phyloP scores from a whole-genome alignment of 2,113 vertebrate genomes.

The Gnathonemus echidnorhynchus region DNA sequence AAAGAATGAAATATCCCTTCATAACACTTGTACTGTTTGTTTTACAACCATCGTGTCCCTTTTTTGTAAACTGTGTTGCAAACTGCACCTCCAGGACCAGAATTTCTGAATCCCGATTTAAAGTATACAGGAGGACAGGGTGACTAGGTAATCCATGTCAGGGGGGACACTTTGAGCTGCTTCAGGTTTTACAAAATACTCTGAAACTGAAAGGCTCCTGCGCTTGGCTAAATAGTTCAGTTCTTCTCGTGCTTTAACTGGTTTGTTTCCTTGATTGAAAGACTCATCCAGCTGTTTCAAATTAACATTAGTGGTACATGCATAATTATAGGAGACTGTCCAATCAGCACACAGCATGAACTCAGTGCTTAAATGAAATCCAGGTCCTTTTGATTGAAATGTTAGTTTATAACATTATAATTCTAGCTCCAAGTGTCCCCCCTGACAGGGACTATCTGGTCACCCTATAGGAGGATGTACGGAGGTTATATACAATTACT shows the following conservation, averaged over 20 bases:
- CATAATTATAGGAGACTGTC: background rate
- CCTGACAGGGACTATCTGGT: background rate
- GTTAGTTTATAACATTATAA: background rate
- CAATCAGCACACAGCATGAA: background rate
- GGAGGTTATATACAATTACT: background rate
- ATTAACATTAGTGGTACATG: background rate
- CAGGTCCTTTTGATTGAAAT: background rate
- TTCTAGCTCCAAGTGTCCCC: background rate
- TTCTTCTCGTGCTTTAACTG: background rate
- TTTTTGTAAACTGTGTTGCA: background rate
- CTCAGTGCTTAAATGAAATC: background rate
- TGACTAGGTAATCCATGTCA: background rate
- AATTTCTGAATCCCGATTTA: background rate
- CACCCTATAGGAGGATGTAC: background rate
- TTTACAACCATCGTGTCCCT: background rate
- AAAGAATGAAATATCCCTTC: constrained; percentile 2
- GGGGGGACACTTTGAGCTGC: background rate
- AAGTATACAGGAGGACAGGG: background rate
- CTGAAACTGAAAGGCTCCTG: background rate
- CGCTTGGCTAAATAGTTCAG: background rate
- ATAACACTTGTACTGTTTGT: background rate
- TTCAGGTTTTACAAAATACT: background rate
- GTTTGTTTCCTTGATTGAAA: background rate
- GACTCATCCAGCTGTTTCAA: background rate
- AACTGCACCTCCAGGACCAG: background rate